Base-by-base conservation (phyloP, 2,113 vertebrate species). In the Cebidichthys violaceus region DNA sequence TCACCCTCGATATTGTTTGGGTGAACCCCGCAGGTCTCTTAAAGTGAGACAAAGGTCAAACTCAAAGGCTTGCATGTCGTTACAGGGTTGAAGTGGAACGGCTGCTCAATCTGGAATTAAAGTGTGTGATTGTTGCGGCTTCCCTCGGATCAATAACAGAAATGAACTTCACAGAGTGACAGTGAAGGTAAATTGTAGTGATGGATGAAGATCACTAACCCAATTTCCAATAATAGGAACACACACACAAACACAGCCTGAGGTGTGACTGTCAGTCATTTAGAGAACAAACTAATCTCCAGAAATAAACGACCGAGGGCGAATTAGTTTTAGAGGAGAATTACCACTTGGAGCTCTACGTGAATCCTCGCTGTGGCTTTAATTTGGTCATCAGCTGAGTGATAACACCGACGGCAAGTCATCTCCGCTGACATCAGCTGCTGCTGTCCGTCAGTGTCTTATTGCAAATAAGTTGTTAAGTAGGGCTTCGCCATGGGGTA, bases 251-350 rank as follows among this genome's bases (percentile, higher is more conserved):
- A 60, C 67, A 74, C 65, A 55, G 11, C 55, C n/a, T 14, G 39
- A 84, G 37, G 11, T 29, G 57, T 33, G 61, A 72, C 81, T 83
- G 81, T 75, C 69, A 81, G 54, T 77, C 70, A 61, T 75, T 79
- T 62, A 82, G 79, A 75, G 59, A 76, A 82, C 43, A 75, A 70
- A 52, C 78, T 84, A 61, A 84, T 78, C 71, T 72, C 70, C 76
- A 84, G 74, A 39, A 67, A 79, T 71, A 79, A 85, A 71, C 3
- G 8, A 3, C 78, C 8, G 3, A 17, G 70, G 64, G 65, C 1
- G 52, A 87, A 83, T 80, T 67, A 57, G n/a, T 50, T 72, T 77
- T n/a, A 64, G 77, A 76, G 66, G 76, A 80, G 62, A 84, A 77
- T 82, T 9, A 57, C 41, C 8, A 24, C 64, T 37, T 11, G 2